Evolutionary conservation across 2,797 vertebrate species (phyloP).

Genomic region (Jordanella pulchra): DNA sequence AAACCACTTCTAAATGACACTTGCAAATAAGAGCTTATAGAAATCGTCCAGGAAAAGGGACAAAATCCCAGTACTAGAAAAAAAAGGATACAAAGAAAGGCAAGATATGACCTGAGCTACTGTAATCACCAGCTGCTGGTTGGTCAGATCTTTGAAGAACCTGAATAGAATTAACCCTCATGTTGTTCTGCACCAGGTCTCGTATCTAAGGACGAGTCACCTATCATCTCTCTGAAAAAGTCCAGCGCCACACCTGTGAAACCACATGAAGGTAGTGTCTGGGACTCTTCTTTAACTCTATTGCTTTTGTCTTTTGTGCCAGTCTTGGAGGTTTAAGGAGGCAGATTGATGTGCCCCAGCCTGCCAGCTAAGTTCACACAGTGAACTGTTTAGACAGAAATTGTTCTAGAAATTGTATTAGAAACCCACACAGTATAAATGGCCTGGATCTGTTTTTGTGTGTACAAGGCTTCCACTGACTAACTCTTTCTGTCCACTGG

Average conservation of each 20-base stretch:
- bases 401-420: no score
- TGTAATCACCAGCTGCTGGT: neutral
- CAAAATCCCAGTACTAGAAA: neutral
- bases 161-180: neutral
- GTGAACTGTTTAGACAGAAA: neutral
- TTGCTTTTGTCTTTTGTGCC: neutral
- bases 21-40: neutral
- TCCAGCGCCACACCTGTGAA: slow-evolving; percentile 75
- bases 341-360: neutral
- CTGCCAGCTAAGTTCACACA: neutral
- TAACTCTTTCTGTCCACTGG: slow-evolving; percentile 8
- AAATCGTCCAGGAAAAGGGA: neutral
- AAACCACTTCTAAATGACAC: neutral
- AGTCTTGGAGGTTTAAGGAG: neutral
- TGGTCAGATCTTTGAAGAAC: neutral
- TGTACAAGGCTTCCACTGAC: neutral
- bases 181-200: slow-evolving; percentile 69
- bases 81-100: neutral
- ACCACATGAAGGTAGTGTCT: slow-evolving; percentile 76
- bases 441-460: no score
- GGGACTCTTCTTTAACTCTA: neutral
- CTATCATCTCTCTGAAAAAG: slow-evolving; percentile 72
- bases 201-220: slow-evolving; percentile 75
- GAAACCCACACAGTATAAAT: no score
- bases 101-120: neutral